phyloP scores from a whole-genome alignment of 53 echinoderm and acorn worm genomes.

The Apostichopus leukothele region DNA sequence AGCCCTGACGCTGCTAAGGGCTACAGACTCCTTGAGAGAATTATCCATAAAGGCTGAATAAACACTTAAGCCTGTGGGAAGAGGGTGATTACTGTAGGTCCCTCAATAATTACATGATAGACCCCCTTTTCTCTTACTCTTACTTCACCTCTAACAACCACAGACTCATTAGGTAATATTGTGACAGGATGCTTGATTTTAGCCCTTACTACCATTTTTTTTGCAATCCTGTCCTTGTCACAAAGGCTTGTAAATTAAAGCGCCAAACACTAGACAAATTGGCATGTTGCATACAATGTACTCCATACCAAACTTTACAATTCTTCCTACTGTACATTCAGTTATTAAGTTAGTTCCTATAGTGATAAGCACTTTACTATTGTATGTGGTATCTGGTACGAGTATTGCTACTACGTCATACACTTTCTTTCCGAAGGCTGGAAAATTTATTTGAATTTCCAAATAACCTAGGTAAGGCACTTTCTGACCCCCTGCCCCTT shows the following conservation, averaged over 20 bases:
- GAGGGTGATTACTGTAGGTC: no score
- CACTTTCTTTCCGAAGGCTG: background rate
- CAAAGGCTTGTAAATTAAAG: background rate
- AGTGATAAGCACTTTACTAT: slow-evolving; percentile 27
- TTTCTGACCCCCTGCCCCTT: slow-evolving; percentile 28
- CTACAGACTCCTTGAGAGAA: no score
- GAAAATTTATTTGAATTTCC: slow-evolving; percentile 9
- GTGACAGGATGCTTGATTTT: background rate
- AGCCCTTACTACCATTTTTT: background rate
- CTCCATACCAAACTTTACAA: background rate
- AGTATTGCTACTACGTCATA: slow-evolving; percentile 5
- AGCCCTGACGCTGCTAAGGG: no score
- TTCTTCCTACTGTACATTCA: background rate
- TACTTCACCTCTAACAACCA: no score
- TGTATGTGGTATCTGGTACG: slow-evolving; percentile 22
- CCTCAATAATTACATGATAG: no score
- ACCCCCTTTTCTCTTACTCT: no score
- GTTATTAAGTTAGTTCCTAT: slow-evolving; percentile 16
- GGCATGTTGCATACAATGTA: background rate
- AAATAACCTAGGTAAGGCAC: slow-evolving; percentile 33
- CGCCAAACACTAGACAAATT: background rate
- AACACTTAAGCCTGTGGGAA: no score
- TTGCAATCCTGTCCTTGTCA: background rate
- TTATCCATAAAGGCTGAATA: no score
- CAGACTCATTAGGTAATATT: background rate